phyloP scores from a whole-genome alignment of 2,113 vertebrate species.

The Xenopus tropicalis region DNA sequence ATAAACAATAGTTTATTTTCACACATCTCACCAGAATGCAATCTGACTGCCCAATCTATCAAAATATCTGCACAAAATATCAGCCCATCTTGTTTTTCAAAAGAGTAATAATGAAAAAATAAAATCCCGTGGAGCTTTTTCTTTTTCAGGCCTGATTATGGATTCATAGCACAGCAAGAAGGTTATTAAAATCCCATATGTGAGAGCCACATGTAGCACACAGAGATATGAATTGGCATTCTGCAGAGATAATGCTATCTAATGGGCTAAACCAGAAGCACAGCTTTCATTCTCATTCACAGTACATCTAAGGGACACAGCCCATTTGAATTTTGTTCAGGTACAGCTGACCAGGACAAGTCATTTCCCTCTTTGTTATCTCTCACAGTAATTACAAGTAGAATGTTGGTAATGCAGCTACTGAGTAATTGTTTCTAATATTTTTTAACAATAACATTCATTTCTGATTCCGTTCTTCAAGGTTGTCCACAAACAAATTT shows the following conservation, averaged over 20 bases:
- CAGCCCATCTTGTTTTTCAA: conserved; percentile 53
- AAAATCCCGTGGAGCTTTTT: conserved; percentile 65
- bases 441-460: no score
- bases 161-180: conserved; percentile 73
- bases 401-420: no score
- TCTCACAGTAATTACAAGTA: not conserved
- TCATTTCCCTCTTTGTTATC: conserved; percentile 13
- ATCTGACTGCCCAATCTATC: conserved; percentile 16
- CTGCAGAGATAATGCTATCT: conserved; percentile 72
- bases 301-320: conserved; percentile 58
- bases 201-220: conserved; percentile 66
- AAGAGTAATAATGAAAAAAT: conserved; percentile 70
- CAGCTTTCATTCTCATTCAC: conserved; percentile 58
- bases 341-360: conserved; percentile 48
- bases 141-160: conserved; percentile 63
- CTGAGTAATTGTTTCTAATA: no score
- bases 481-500: no score
- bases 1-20: no score
- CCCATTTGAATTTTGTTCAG: conserved; percentile 49
- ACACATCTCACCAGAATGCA: not conserved
- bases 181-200: conserved; percentile 79
- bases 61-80: conserved; percentile 10
- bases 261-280: conserved; percentile 70
- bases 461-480: no score
- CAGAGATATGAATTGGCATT: conserved; percentile 74